Conservation (phyloP, 1,140 invertebrate genomes). For the Phortica variegata region DNA sequence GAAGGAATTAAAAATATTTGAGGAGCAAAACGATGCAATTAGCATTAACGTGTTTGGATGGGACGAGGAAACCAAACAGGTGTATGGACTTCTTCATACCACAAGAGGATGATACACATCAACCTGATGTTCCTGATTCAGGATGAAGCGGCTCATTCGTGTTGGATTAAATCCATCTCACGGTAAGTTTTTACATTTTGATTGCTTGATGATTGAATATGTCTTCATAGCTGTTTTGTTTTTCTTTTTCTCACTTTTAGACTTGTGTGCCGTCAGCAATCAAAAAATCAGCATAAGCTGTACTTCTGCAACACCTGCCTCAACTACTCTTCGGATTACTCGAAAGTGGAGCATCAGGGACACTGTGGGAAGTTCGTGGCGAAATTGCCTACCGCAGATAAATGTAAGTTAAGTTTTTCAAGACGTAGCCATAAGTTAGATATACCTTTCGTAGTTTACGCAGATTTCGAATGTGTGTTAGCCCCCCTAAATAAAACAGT, state of each 20-base stretch:
- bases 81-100: slow-evolving; percentile 13
- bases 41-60: slow-evolving; percentile 13
- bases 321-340: slow-evolving; percentile 20
- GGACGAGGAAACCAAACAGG: neutral
- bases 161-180: slow-evolving; percentile 19
- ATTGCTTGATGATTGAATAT: neutral
- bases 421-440: slow-evolving; percentile 31
- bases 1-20: slow-evolving; percentile 41
- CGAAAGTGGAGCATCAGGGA: slow-evolving; percentile 25
- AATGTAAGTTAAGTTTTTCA: slow-evolving; percentile 30
- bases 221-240: neutral
- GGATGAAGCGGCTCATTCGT: too few relatives aligned
- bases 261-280: slow-evolving; percentile 14
- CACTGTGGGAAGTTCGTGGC: slow-evolving; percentile 22
- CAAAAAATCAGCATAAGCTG: slow-evolving; percentile 18
- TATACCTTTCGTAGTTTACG: slow-evolving; percentile 44
- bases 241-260: neutral
- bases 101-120: slow-evolving; percentile 10
- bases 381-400: slow-evolving; percentile 20
- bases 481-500: slow-evolving; percentile 32
- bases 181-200: slow-evolving; percentile 26
- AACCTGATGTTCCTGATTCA: too few relatives aligned
- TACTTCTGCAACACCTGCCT: slow-evolving; percentile 32
- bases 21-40: slow-evolving; percentile 16
- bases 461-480: slow-evolving; percentile 46